A percentile compares a stretch with the other conserved stretches of the same genome.
Conservation (phyloP, 2,113 vertebrate genomes). For the Aegotheles bennettii region DNA sequence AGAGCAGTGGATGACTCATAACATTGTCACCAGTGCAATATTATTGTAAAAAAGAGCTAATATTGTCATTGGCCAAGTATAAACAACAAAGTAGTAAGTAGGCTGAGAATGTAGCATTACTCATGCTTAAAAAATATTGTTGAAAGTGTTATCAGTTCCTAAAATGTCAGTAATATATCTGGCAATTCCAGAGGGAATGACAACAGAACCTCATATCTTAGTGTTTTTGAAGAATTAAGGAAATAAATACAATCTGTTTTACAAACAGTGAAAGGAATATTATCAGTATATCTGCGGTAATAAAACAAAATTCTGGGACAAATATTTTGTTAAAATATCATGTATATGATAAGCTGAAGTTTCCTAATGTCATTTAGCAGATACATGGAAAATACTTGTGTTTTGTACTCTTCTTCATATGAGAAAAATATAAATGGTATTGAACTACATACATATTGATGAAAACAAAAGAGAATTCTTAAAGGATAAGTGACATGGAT, state of each 20-base stretch:
- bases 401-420: neutral
- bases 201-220: neutral
- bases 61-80: neutral
- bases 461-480: neutral
- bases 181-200: neutral
- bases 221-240: neutral
- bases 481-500: neutral
- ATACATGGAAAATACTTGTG: neutral
- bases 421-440: neutral
- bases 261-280: neutral
- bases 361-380: neutral
- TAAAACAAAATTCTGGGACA: neutral
- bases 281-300: neutral
- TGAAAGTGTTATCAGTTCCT: neutral
- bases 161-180: neutral
- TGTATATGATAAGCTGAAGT: neutral
- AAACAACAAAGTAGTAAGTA: neutral
- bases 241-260: neutral
- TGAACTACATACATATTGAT: neutral
- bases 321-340: neutral
- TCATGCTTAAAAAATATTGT: accelerated
- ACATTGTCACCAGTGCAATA: neutral
- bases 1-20: neutral
- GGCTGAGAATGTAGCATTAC: neutral
- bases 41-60: neutral